Conservation (phyloP, 2,113 vertebrate genomes). For the Oostethus manadensis region DNA sequence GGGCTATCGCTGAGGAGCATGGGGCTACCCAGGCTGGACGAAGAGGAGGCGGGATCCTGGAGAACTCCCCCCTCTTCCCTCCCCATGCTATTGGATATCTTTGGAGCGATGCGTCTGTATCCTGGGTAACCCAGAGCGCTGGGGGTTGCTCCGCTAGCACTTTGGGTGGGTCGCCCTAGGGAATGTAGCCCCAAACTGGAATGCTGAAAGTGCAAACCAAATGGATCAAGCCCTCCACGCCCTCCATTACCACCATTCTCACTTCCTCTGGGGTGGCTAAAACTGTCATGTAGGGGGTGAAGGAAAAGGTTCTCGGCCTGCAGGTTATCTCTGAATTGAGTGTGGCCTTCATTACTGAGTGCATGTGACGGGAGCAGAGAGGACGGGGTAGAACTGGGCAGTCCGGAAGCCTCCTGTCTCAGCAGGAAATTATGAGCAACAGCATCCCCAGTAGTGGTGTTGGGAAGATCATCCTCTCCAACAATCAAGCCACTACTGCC, state of each 20-base stretch:
- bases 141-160: conserved; percentile 51
- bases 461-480: conserved; percentile 81
- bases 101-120: conserved; percentile 92
- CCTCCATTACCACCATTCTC: conserved; percentile 59
- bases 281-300: conserved; percentile 81
- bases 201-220: conserved; percentile 84
- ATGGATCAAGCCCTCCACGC: conserved; percentile 72
- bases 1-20: conserved; percentile 77
- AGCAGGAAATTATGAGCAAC: conserved; percentile 78
- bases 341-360: conserved; percentile 61
- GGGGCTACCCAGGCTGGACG: conserved; percentile 61
- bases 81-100: conserved; percentile 68
- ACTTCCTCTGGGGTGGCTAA: conserved; percentile 59
- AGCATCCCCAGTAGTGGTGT: conserved; percentile 84
- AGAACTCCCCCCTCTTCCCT: conserved; percentile 79
- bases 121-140: conserved; percentile 72
- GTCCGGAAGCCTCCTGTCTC: conserved; percentile 70
- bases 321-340: conserved; percentile 66
- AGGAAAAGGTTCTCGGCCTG: conserved; percentile 82
- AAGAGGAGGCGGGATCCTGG: conserved; percentile 74
- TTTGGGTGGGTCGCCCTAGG: conserved; percentile 75
- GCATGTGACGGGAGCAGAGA: conserved; percentile 66
- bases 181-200: conserved; percentile 85
- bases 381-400: conserved; percentile 68
- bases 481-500: conserved; percentile 55